Conservation (phyloP, 2,113 vertebrate genomes). For the Channa maculata region DNA sequence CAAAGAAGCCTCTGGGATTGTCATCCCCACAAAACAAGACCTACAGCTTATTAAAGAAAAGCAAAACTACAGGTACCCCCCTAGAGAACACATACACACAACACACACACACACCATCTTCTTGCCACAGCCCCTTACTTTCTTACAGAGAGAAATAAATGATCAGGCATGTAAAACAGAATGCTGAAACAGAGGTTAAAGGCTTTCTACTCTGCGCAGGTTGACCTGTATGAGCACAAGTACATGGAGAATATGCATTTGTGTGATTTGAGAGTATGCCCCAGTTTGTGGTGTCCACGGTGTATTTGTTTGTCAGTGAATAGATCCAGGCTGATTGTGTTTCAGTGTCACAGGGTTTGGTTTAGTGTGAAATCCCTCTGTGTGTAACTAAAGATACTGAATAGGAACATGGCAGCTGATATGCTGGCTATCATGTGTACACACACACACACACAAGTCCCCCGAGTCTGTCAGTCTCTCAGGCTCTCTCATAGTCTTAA, state of each 20-base stretch:
- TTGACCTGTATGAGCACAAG: neutral
- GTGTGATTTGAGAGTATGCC: constrained; percentile 20
- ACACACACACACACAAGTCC: constrained; percentile 53
- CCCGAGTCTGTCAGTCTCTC: constrained; percentile 45
- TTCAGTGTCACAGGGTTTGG: constrained; percentile 54
- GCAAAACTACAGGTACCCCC: constrained; percentile 60
- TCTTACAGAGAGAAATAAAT: constrained; percentile 41
- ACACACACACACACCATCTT: constrained; percentile 2
- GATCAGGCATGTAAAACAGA: constrained; percentile 34
- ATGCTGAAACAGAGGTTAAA: constrained; percentile 30
- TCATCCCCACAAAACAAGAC: constrained; percentile 34
- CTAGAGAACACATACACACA: constrained; percentile 8
- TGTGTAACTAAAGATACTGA: constrained; percentile 68
- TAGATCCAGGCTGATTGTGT: constrained; percentile 51
- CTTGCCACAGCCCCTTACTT: constrained; percentile 10
- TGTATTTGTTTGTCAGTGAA: constrained; percentile 47
- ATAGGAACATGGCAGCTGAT: constrained; percentile 72
- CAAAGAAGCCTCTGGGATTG: constrained; percentile 51
- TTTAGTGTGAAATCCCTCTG: constrained; percentile 59
- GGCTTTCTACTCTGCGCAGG: constrained; percentile 19
- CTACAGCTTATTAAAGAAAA: constrained; percentile 32
- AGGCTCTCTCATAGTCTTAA: constrained; percentile 19
- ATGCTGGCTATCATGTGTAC: constrained; percentile 38
- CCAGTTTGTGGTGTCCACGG: constrained; percentile 22
- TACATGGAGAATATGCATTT: neutral